A percentile compares a stretch with the other conserved stretches of the same genome.
Evolutionary conservation across 2,888 invertebrate genomes (phyloP).

Genomic region (Yponomeuta malinellus): DNA sequence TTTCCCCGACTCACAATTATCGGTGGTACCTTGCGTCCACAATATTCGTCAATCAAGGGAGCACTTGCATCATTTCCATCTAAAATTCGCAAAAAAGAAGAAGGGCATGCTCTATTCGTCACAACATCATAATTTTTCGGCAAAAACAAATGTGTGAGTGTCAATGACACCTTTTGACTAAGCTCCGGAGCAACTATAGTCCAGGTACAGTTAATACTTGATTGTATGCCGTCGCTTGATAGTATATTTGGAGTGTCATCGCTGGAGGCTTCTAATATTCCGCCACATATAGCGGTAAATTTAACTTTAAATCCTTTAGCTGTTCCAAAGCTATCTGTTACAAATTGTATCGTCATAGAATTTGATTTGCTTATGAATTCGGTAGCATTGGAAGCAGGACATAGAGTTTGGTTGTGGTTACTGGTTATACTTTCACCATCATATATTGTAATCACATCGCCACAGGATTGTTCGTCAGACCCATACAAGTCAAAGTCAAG

Average conservation of each 20-base stretch:
- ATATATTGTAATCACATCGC: slow-evolving; percentile 51
- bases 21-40: slow-evolving; percentile 77
- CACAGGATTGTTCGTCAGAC: slow-evolving; percentile 67
- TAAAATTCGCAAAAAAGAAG: slow-evolving; percentile 71
- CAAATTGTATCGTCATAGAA: slow-evolving; percentile 79
- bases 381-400: slow-evolving; percentile 46
- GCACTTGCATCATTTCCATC: slow-evolving; percentile 81
- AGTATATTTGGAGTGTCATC: slow-evolving; percentile 67
- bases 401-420: slow-evolving; percentile 69
- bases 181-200: slow-evolving; percentile 71
- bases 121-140: slow-evolving; percentile 35
- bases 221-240: slow-evolving; percentile 43
- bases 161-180: slow-evolving; percentile 81
- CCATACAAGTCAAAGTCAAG: slow-evolving; percentile 78
- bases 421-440: slow-evolving; percentile 33
- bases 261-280: slow-evolving; percentile 64
- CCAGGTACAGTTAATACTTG: slow-evolving; percentile 81
- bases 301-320: slow-evolving; percentile 87
- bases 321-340: slow-evolving; percentile 70
- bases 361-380: slow-evolving; percentile 76
- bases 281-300: slow-evolving; percentile 82
- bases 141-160: slow-evolving; percentile 77
- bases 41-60: slow-evolving; percentile 80
- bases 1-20: slow-evolving; percentile 82
- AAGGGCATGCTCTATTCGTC: slow-evolving; percentile 46